Evolutionary conservation across 2,888 invertebrate genomes (phyloP).

Genomic region (Rhopalosiphum nymphaeae): DNA sequence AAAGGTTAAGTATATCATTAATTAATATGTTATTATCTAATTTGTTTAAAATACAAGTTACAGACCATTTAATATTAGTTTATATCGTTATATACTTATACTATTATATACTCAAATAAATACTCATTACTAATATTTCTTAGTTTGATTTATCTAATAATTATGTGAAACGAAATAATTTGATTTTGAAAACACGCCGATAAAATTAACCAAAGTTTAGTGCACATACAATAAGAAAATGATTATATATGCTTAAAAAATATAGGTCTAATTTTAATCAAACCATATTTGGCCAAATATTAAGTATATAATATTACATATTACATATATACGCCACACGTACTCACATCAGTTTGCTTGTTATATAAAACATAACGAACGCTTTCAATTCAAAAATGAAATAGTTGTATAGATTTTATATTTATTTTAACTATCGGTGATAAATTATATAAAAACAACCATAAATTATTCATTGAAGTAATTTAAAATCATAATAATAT

Average conservation of each 20-base stretch:
- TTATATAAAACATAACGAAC: not conserved
- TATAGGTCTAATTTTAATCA: not conserved
- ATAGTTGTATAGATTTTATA: not conserved
- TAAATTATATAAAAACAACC: constrained; percentile 2
- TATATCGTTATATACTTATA: not conserved
- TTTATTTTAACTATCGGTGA: not conserved
- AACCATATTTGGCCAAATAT: not conserved
- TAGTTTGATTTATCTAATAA: not conserved
- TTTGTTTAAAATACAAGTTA: not conserved
- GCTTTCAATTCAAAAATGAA: not conserved
- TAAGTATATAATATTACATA: not conserved
- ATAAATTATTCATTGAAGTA: not conserved
- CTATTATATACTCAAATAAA: not conserved
- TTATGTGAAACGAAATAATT: not conserved
- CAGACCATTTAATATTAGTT: not conserved
- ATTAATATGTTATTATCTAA: not conserved
- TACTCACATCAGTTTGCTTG: not conserved
- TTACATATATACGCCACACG: not conserved
- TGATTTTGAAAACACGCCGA: not conserved
- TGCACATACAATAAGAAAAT: not conserved
- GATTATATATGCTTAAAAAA: too few species aligned
- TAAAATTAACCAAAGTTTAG: not conserved
- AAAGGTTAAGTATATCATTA: not conserved
- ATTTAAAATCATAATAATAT: not conserved
- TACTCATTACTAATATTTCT: not conserved